phyloP scores from a whole-genome alignment of 2,113 vertebrate species.

The Zeus faber region DNA sequence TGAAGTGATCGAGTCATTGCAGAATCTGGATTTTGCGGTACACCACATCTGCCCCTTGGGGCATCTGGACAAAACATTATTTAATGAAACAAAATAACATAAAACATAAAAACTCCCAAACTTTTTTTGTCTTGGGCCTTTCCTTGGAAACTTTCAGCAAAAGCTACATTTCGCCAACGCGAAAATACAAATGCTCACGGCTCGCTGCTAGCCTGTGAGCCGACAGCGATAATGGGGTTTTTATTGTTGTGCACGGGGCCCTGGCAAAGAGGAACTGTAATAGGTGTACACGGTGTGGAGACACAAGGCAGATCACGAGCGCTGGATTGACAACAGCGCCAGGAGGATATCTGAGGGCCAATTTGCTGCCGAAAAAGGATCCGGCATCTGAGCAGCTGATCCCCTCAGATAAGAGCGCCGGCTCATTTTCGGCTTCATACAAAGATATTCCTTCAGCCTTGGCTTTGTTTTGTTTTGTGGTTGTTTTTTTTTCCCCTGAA shows the following conservation, averaged over 20 bases:
- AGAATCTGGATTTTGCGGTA: too few relatives aligned
- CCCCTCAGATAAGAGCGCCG: conserved; percentile 41
- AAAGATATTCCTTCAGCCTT: background rate
- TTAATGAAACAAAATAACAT: background rate
- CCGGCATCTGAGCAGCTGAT: conserved; percentile 51
- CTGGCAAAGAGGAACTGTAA: conserved; percentile 17
- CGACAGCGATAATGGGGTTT: conserved; percentile 4
- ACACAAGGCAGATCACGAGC: conserved; percentile 30
- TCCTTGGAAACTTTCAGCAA: conserved; percentile 13
- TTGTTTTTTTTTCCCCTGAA: background rate
- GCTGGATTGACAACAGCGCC: conserved; percentile 36
- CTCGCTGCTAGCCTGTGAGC: conserved; percentile 3
- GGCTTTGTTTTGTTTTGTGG: background rate
- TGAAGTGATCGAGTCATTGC: too few relatives aligned
- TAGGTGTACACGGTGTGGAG: background rate
- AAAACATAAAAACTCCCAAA: background rate
- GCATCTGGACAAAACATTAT: too few relatives aligned
- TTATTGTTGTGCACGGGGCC: conserved; percentile 3
- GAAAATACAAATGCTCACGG: conserved; percentile 11
- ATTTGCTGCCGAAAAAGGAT: conserved; percentile 51
- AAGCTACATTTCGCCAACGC: conserved; percentile 24
- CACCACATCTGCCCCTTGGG: too few relatives aligned
- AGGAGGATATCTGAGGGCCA: conserved; percentile 52
- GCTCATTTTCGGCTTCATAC: conserved; percentile 37
- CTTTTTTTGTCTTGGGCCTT: conserved; percentile 7